Base-by-base conservation (phyloP, 2,888 invertebrate species). In the Coenonympha arcania region DNA sequence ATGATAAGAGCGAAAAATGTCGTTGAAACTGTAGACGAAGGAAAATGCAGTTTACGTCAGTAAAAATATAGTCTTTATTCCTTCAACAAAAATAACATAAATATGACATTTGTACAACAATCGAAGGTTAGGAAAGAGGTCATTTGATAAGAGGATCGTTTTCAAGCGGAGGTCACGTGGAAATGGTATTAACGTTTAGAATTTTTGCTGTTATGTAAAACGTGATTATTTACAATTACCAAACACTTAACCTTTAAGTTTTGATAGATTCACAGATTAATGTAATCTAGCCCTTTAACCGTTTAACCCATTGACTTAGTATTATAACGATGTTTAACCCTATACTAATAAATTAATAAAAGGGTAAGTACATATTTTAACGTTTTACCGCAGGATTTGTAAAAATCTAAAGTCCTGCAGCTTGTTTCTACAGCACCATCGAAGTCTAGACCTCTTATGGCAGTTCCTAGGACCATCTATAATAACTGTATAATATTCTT, bases 51-150 rank as follows among this genome's bases (percentile, higher is more conserved):
- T 36, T 42, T 44, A 37, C 3, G 0, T 0, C 0, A 4, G 9
- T 8, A 31, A 36, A 18, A 43, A 56, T 69, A 71, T 20, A 65
- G 64, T 56, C 39, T 26, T 52, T 55, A 68, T 67, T 69, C 16
- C 46, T 45, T 8, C 55, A 41, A 13, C 1, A 13, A 9, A 28
- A 15, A 26, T 42, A n/a, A 48, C 8, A 15, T 44, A 34, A 24
- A 19, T 48, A 43, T 15, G 11, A 11, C 34, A 39, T 53, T 73
- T 79, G 51, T 55, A 54, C 47, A 54, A 54, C 47, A 54, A 54
- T 51, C 54, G 62, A 54, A 71, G 71, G 72, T 73, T 71, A 61
- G 74, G 69, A 84, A 83, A 76, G 79, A 72, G 84, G 84, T 84
- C 83, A 78, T 64, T 63, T 77, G 84, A 84, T 84, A 85, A 83